A percentile compares a stretch with the other conserved stretches of the same genome.
Conservation (phyloP, 2,888 invertebrate genomes). For the Limnephilus auricula region DNA sequence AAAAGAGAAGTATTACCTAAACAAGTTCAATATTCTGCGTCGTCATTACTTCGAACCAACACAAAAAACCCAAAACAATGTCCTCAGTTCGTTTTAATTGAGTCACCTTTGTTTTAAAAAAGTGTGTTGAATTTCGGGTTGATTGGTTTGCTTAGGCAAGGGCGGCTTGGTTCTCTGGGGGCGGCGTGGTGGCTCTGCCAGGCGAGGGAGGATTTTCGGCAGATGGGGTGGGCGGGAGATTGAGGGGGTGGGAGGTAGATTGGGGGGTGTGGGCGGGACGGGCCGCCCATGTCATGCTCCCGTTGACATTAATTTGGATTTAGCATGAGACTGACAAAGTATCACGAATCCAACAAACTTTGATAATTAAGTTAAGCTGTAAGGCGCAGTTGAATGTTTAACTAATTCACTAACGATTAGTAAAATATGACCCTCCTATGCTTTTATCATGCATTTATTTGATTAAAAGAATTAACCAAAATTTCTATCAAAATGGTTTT, state of each 20-base stretch:
- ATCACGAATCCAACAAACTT: slow-evolving; percentile 16
- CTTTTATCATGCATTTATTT: background rate
- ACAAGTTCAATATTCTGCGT: no score
- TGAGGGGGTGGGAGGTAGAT: background rate
- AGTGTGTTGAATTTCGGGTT: slow-evolving; percentile 49
- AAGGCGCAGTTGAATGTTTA: background rate
- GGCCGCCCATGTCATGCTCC: slow-evolving; percentile 52
- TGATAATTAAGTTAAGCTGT: slow-evolving; percentile 32
- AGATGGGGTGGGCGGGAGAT: slow-evolving; percentile 11
- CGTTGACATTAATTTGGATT: slow-evolving; percentile 65
- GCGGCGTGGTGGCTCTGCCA: background rate
- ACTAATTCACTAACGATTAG: background rate
- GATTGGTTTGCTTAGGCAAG: slow-evolving; percentile 61
- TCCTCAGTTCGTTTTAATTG: slow-evolving; percentile 12
- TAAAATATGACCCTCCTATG: no score
- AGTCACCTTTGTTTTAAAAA: slow-evolving; percentile 39
- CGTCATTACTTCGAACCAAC: background rate
- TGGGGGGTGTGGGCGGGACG: background rate
- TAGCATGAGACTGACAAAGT: slow-evolving; percentile 51
- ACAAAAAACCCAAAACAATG: background rate
- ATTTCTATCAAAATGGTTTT: no score
- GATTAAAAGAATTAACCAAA: background rate
- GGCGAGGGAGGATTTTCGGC: slow-evolving; percentile 39
- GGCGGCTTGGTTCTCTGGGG: background rate
- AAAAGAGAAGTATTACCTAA: background rate